Evolutionary conservation across 2,113 vertebrate genomes (phyloP).

Genomic region (Candoia aspera): DNA sequence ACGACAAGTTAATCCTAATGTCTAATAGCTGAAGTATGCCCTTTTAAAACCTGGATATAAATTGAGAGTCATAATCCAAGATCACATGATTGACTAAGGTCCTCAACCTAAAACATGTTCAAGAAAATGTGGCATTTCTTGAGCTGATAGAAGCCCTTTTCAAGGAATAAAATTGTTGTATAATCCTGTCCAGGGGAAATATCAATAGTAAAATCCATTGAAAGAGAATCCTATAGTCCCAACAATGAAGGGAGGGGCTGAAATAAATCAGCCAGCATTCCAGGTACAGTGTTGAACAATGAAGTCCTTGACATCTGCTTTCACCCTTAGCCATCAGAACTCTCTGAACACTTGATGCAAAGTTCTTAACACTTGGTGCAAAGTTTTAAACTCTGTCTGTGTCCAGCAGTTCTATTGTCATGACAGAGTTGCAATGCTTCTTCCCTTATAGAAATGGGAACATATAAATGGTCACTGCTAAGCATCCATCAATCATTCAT

Average conservation of each 20-base stretch:
- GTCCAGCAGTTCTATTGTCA: no score
- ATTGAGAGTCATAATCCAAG: neutral
- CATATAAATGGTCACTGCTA: no score
- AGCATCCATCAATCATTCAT: no score
- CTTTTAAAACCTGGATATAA: neutral
- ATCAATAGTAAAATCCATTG: neutral
- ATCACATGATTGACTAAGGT: neutral
- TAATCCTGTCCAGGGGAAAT: neutral
- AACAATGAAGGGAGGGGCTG: neutral
- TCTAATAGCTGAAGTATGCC: neutral
- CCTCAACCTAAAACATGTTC: neutral
- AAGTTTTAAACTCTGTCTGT: no score
- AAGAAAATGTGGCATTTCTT: neutral
- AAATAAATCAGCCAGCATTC: neutral
- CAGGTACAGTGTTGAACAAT: neutral
- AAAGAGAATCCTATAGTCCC: no score
- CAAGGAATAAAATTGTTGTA: neutral
- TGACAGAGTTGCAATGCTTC: no score
- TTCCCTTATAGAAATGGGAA: no score
- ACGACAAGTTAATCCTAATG: neutral
- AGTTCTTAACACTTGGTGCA: neutral
- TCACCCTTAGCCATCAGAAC: neutral
- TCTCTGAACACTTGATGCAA: neutral
- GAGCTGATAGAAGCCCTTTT: neutral
- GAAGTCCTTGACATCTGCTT: neutral